Evolutionary conservation across 2,797 vertebrate genomes (phyloP), one percentile per base, ranked within the genome.

Genomic region (Scomberomorus guttatus): DNA sequence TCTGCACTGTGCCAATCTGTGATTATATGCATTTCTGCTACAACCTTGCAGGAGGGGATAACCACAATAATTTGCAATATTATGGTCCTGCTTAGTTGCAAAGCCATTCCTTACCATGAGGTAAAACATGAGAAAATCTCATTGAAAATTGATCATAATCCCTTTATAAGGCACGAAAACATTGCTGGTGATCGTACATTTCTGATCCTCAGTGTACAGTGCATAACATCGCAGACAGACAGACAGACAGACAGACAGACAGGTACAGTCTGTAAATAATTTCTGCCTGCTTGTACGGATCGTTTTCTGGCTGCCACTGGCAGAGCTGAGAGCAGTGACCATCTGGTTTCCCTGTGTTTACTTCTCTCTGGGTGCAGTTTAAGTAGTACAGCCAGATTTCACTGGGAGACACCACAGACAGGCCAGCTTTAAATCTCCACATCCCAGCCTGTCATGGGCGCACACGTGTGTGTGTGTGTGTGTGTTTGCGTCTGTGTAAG

Each of bases 291-390:
- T 85, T 74, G 80, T 76, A 75, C 61, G 44, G 83, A 84, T 89
- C 64, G 32, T 80, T 82, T 87, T 78, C 80, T 85, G 85, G 76
- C 84, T 70, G 79, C 82, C 78, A 57, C 74, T 75, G 77, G 83
- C 60, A 75, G 67, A 78, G 80, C 81, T 80, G 52, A 68, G 76
- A 89, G 80, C 79, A 65, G 74, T 72, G 79, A 71, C 89, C 91
- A 90, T 91, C 90, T 92, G 92, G 77, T 90, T 90, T 89, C 42
- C 22, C 79, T 81, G 83, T 91, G 84, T 92, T 90, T 89, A 83
- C 88, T 81, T 81, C 82, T 82, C 83, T 84, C 76, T 44, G 75
- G 82, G 74, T 90, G 84, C 79, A 82, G 54, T 89, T 79, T 81
- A 82, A 90, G 87, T 79, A 80, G 32, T 74, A 54, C 77, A 84